Evolutionary conservation across 2,797 vertebrate species (phyloP).

Genomic region (Galaxias olidus): DNA sequence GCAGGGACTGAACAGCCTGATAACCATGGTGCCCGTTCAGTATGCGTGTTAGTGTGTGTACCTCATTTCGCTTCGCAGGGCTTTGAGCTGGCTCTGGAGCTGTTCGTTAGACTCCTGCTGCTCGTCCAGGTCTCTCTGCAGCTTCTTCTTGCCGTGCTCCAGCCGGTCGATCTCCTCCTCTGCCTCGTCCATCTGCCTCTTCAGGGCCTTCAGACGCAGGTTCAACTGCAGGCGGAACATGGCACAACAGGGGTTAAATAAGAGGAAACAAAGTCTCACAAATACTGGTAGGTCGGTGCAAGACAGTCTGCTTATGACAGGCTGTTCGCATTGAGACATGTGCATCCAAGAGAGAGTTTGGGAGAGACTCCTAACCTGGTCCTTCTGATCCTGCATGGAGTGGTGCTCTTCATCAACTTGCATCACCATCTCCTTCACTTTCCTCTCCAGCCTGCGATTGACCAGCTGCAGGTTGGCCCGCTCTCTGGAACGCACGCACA

Average conservation of each 20-base stretch:
- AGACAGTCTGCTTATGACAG: background rate
- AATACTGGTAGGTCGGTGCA: background rate
- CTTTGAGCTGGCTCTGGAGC: conserved; percentile 88
- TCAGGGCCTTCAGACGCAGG: conserved; percentile 93
- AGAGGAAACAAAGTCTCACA: background rate
- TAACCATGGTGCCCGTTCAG: background rate
- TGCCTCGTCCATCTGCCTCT: conserved; percentile 93
- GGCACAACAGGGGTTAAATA: background rate
- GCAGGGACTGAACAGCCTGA: background rate
- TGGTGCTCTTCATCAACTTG: conserved; percentile 94
- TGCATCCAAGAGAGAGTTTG: background rate
- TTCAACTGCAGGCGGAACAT: conserved; percentile 77
- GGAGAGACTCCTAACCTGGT: conserved; percentile 80
- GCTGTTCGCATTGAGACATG: background rate
- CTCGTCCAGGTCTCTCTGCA: conserved; percentile 95
- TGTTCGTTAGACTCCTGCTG: conserved; percentile 91
- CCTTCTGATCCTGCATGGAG: conserved; percentile 91
- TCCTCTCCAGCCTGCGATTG: conserved; percentile 93
- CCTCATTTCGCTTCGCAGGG: conserved; percentile 87
- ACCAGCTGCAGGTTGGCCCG: conserved; percentile 87
- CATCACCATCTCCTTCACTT: conserved; percentile 94
- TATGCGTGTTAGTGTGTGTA: conserved; percentile 41
- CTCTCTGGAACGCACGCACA: conserved; percentile 76
- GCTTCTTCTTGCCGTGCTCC: conserved; percentile 92
- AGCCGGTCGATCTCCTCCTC: conserved; percentile 96